Conservation (phyloP, 1,140 invertebrate species). For the Propsilocerus akamusi region DNA sequence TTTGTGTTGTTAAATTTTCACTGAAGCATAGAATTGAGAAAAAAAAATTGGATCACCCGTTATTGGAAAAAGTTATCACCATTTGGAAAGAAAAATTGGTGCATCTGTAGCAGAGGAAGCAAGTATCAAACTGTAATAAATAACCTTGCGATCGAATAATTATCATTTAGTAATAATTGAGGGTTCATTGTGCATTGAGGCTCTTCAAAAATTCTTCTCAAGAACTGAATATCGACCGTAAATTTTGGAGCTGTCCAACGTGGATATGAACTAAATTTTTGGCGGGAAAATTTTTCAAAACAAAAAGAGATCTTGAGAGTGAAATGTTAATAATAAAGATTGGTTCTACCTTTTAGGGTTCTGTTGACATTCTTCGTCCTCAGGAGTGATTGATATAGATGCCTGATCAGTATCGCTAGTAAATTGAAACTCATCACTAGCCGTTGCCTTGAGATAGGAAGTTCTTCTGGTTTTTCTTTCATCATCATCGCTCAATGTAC, state of each 20-base stretch:
- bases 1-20: no score
- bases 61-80: no score
- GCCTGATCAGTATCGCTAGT: neutral
- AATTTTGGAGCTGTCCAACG: conserved; percentile 50
- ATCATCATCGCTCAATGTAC: conserved; percentile 40
- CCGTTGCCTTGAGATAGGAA: conserved; percentile 80
- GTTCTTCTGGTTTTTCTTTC: conserved; percentile 69
- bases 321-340: neutral
- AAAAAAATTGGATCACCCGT: no score
- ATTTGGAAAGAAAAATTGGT: no score
- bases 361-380: conserved; percentile 4
- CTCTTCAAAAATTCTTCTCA: conserved; percentile 53
- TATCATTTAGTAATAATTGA: neutral
- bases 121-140: no score
- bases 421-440: conserved; percentile 24
- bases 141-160: neutral
- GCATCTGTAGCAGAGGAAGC: no score
- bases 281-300: neutral
- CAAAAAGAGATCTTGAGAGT: neutral
- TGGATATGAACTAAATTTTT: conserved; percentile 36
- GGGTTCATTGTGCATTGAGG: conserved; percentile 6
- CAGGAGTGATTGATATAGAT: neutral
- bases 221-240: conserved; percentile 50
- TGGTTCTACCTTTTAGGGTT: neutral
- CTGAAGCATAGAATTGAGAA: no score